Evolutionary conservation across 1,140 invertebrate species (phyloP).

Genomic region (Cotesia glomerata): DNA sequence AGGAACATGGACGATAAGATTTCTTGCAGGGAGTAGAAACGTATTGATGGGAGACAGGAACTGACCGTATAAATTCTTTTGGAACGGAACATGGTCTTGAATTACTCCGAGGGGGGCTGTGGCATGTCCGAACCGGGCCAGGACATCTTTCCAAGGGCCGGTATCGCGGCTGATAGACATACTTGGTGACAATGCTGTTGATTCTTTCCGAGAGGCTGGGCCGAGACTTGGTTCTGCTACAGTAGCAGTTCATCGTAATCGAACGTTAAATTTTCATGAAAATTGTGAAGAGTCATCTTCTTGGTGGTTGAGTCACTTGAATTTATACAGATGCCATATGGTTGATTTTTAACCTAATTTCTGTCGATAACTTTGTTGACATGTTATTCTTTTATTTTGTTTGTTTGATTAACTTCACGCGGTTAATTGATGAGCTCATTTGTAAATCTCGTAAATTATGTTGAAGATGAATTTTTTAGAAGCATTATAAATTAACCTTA

Average conservation of each 20-base stretch:
- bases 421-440: too few relatives aligned
- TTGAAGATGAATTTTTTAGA: too few relatives aligned
- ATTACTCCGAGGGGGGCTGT: neutral
- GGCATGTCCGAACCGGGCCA: neutral
- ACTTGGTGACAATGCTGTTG: constrained; percentile 31
- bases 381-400: too few relatives aligned
- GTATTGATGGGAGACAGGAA: neutral
- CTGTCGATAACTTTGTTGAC: too few relatives aligned
- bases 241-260: constrained; percentile 15
- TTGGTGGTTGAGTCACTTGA: neutral
- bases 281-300: neutral
- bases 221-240: constrained; percentile 1
- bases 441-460: too few relatives aligned
- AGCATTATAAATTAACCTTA: too few relatives aligned
- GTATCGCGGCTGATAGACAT: constrained; percentile 13
- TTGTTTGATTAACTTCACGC: too few relatives aligned
- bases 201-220: constrained; percentile 28
- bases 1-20: neutral
- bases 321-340: neutral
- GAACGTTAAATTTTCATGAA: constrained; percentile 15
- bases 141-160: constrained; percentile 1
- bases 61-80: neutral
- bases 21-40: neutral
- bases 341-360: constrained; percentile 23
- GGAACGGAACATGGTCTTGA: constrained; percentile 1